Percentiles rank a stretch among this genome's conserved stretches.
phyloP scores from a whole-genome alignment of 2,113 vertebrate species.

The Cygnus atratus region DNA sequence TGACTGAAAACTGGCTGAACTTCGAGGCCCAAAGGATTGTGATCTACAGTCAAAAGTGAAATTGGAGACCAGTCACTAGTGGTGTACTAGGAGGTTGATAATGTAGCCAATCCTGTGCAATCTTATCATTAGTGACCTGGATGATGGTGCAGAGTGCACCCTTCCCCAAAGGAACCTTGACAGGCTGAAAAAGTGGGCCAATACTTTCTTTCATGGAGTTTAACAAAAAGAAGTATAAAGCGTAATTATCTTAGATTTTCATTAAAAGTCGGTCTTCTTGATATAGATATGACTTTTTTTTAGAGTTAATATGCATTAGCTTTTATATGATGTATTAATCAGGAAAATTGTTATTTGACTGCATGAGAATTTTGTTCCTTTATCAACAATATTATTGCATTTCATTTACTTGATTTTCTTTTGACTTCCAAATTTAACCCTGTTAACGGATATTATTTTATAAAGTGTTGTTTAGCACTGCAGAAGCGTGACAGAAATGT shows the following conservation, averaged over 20 bases:
- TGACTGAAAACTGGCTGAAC: neutral
- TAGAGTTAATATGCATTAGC: neutral
- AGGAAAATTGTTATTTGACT: neutral
- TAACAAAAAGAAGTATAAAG: neutral
- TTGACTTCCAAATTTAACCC: conserved; percentile 25
- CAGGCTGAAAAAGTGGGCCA: neutral
- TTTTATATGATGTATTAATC: neutral
- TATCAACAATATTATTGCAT: neutral
- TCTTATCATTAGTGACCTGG: neutral
- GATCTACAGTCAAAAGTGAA: neutral
- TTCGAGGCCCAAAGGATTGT: neutral
- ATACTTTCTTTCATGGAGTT: neutral
- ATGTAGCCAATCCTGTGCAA: neutral
- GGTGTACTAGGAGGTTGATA: neutral
- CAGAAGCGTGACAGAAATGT: neutral
- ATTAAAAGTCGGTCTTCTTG: conserved; percentile 1
- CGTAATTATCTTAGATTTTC: neutral
- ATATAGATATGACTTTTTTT: neutral
- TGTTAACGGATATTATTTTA: neutral
- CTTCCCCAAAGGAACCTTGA: neutral
- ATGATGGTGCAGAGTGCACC: neutral
- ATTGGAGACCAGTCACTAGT: neutral
- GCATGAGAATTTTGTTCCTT: neutral
- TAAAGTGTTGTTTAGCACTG: neutral
- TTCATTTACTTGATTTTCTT: conserved; percentile 8